Percentiles rank a stretch among this genome's conserved stretches.
Evolutionary conservation across 2,888 invertebrate genomes (phyloP).

Genomic region (Dasypogon diadema): DNA sequence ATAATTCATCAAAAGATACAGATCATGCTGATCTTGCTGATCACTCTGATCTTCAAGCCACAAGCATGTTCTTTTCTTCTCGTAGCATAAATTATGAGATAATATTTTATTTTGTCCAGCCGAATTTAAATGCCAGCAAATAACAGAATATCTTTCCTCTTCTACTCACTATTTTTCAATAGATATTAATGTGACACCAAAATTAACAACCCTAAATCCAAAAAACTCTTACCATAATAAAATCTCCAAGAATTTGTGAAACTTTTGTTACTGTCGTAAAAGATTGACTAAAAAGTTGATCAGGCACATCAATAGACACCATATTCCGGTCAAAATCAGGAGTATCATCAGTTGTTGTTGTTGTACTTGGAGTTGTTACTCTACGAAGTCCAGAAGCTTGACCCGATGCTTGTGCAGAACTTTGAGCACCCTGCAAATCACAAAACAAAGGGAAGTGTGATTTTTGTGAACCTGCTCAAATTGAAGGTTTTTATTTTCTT

Average conservation of each 20-base stretch:
- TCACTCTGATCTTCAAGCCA: too few relatives aligned
- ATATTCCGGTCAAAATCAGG: conserved; percentile 69
- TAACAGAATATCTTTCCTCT: too few relatives aligned
- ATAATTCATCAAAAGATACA: too few relatives aligned
- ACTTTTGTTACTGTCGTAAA: conserved; percentile 73
- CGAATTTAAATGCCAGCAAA: too few relatives aligned
- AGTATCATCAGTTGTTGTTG: conserved; percentile 64
- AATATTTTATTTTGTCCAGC: too few relatives aligned
- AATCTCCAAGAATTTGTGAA: conserved; percentile 72
- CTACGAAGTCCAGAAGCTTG: not conserved
- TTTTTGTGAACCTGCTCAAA: not conserved
- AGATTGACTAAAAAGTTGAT: conserved; percentile 72
- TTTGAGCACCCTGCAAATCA: conserved; percentile 54
- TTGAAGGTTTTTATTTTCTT: not conserved
- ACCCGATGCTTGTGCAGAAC: conserved; percentile 52
- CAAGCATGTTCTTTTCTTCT: too few relatives aligned
- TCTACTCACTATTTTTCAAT: too few relatives aligned
- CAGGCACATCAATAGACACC: conserved; percentile 74
- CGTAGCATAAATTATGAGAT: too few relatives aligned
- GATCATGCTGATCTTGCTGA: too few relatives aligned
- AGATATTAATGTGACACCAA: too few relatives aligned
- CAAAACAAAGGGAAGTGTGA: not conserved
- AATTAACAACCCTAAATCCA: too few relatives aligned
- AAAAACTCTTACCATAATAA: conserved; percentile 71
- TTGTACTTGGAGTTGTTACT: conserved; percentile 5